Evolutionary conservation across 2,888 invertebrate genomes (phyloP).

Genomic region (Platycheirus rosarum): DNA sequence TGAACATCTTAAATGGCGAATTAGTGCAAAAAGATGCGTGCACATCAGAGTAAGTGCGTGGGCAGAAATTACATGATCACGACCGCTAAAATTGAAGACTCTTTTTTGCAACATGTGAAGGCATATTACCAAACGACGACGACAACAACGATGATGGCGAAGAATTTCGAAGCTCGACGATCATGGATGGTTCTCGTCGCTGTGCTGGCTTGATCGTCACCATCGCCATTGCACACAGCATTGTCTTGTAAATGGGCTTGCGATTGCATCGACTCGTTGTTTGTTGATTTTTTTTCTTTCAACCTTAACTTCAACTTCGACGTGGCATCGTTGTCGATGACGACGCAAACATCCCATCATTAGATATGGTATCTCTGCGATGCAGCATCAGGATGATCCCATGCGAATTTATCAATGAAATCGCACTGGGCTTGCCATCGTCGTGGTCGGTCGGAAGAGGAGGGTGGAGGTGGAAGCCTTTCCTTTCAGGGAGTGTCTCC

Average conservation of each 20-base stretch:
- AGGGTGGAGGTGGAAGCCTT: conserved; percentile 67
- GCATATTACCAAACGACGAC: conserved; percentile 41
- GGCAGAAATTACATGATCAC: conserved; percentile 83
- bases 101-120: conserved; percentile 51
- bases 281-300: conserved; percentile 11
- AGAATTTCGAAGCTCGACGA: conserved; percentile 59
- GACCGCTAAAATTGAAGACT: conserved; percentile 80
- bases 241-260: conserved; percentile 67
- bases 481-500: conserved; percentile 74
- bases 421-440: conserved; percentile 69
- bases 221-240: conserved; percentile 52
- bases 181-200: background rate
- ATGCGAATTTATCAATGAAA: conserved; percentile 74
- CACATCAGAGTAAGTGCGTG: conserved; percentile 79
- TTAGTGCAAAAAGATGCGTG: conserved; percentile 74
- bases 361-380: conserved; percentile 79
- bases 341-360: conserved; percentile 81
- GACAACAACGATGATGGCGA: conserved; percentile 62
- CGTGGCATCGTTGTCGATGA: conserved; percentile 75
- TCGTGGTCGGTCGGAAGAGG: conserved; percentile 17
- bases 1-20: conserved; percentile 73
- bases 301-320: conserved; percentile 33
- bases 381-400: conserved; percentile 57
- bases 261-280: conserved; percentile 54
- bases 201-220: conserved; percentile 54